Base-by-base conservation (phyloP, 2,888 invertebrate genomes). In the Drosophila nr. perissopoda region DNA sequence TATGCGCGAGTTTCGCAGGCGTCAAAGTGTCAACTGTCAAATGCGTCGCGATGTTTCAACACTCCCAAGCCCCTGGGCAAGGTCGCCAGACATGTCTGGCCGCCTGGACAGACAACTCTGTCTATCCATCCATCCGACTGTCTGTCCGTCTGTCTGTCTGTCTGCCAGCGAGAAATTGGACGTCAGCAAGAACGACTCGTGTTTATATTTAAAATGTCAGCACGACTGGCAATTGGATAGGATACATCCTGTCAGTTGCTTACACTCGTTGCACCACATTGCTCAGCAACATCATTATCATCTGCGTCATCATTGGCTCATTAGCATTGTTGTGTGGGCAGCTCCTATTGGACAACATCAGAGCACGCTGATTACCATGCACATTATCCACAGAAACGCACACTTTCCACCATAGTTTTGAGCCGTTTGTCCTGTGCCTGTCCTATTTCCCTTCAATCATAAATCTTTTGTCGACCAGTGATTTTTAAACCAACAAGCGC, bases 151-250 rank as follows among this genome's bases (percentile, higher is more conserved):
- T 25, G 58, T 16, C 53, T 67, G 31, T 45, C 58, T 49, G 59
- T 58, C 56, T 76, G 72, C 45, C 65, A 68, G 57, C 58, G 77
- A 61, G 83, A 85, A 89, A 87, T 87, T 72, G 80, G 87, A 87
- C 57, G 74, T 89, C 68, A 42, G 54, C 66, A 45, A 61, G 54
- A 58, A 65, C 70, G 72, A 63, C 71, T 73, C 70, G 80, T 87
- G 87, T 87, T 89, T 89, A 87, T 87, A 87, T 87, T 87, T 87
- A 68, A 87, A 85, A 76, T 87, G 89, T 84, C 87, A 87, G 76
- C 89, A 64, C 70, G 64, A 71, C 73, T 70, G 77, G 78, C 85
- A 83, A 84, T 73, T 67, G 82, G 76, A 86, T 71, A 76, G 79
- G 76, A 64, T 36, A 54, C 82, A 83, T 86, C 89, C 86, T 86